Conservation (phyloP, 2,113 vertebrate species). For the Dendrocopos noguchii region DNA sequence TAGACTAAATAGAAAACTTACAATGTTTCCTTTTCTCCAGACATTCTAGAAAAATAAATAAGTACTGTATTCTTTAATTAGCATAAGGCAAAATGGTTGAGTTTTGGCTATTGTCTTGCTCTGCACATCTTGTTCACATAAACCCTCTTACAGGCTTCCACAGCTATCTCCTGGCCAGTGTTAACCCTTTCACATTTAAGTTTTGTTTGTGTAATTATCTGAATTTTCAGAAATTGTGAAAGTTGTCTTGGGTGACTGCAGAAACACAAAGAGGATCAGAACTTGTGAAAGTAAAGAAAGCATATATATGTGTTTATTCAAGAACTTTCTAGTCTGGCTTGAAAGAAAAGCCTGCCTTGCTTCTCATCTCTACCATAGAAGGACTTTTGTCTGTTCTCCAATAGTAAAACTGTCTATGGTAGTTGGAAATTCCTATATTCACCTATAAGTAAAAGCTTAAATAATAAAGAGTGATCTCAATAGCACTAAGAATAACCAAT, state of each 20-base stretch:
- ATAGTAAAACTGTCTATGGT: neutral
- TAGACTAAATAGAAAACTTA: neutral
- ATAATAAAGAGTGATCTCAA: neutral
- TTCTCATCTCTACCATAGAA: neutral
- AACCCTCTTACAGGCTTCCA: neutral
- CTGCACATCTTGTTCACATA: neutral
- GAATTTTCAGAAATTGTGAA: neutral
- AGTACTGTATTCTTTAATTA: neutral
- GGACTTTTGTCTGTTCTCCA: neutral
- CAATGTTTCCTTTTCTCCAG: neutral
- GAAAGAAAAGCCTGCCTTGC: neutral
- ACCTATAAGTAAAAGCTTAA: neutral
- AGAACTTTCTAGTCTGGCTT: neutral
- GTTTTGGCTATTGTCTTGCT: neutral
- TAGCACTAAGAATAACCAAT: neutral
- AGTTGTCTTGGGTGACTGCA: neutral
- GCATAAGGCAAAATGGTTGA: rapidly evolving
- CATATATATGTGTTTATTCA: neutral
- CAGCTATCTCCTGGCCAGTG: neutral
- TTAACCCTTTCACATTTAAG: neutral
- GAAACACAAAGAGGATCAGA: neutral
- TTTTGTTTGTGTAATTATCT: neutral
- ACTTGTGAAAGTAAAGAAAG: neutral
- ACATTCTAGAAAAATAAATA: neutral
- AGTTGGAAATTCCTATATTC: neutral